Conservation (phyloP, 2,797 vertebrate genomes). For the Myiothlypis chrysogaster region DNA sequence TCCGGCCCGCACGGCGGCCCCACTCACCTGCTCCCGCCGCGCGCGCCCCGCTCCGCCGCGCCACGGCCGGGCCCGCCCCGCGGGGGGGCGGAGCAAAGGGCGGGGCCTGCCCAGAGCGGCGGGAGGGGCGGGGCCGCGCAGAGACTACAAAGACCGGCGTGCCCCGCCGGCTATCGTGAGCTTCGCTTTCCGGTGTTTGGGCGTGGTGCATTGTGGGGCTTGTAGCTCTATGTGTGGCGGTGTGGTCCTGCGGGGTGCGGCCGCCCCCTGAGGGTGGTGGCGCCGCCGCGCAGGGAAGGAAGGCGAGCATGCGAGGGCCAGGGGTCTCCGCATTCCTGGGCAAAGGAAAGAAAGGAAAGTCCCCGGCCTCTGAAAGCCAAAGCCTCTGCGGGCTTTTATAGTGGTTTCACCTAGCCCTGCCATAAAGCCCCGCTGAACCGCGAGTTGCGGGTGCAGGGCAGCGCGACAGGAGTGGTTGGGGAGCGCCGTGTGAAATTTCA, state of each 20-base stretch:
- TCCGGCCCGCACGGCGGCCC: not conserved
- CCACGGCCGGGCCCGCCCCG: not conserved
- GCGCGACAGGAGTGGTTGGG: accelerated
- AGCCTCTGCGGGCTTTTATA: accelerated
- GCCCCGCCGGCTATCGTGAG: accelerated
- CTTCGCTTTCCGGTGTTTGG: accelerated
- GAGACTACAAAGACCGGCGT: not conserved
- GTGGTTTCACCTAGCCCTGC: not conserved
- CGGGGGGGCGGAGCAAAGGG: not conserved
- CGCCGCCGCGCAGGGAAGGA: accelerated
- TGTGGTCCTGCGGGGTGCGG: accelerated
- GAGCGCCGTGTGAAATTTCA: accelerated
- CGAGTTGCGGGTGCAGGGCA: not conserved
- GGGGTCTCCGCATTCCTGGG: accelerated
- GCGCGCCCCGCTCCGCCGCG: not conserved
- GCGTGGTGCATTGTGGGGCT: accelerated
- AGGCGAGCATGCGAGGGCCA: accelerated
- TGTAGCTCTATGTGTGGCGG: accelerated
- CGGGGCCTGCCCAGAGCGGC: accelerated
- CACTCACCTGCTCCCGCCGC: not conserved
- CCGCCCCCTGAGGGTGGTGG: accelerated
- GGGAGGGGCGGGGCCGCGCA: not conserved
- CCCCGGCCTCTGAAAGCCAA: accelerated
- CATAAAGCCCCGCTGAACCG: no score
- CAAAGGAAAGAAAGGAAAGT: accelerated